Conservation (phyloP, 2,888 invertebrate genomes). For the Seira sanloemensis region DNA sequence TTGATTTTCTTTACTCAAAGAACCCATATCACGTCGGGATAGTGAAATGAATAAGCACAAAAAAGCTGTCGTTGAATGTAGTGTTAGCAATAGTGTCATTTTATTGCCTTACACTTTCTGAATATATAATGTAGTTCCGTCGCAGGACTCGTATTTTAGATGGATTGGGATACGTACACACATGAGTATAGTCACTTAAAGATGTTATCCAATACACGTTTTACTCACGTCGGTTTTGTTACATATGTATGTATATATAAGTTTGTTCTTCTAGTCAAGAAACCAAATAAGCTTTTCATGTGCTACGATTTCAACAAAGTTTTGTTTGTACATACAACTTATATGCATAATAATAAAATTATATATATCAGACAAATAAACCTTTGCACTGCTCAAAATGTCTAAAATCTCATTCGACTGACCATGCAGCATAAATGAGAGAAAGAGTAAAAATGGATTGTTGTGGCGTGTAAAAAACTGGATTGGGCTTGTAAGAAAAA, state of each 20-base stretch:
- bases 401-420: not conserved
- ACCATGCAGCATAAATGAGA: not conserved
- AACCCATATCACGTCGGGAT: not conserved
- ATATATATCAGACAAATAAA: conserved; percentile 2
- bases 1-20: not conserved
- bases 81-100: conserved; percentile 46
- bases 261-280: not conserved
- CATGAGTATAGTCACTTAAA: not conserved
- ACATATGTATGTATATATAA: too few relatives aligned
- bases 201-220: not conserved
- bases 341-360: not conserved
- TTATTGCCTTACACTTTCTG: conserved; percentile 53
- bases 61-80: conserved; percentile 22
- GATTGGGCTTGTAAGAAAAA: conserved; percentile 44
- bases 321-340: not conserved
- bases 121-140: conserved; percentile 36
- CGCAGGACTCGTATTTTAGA: not conserved
- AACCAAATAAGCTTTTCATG: not conserved
- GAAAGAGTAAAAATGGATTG: conserved; percentile 27
- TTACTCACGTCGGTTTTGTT: too few relatives aligned
- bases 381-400: not conserved
- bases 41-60: too few relatives aligned
- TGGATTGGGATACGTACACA: not conserved
- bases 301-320: not conserved
- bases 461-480: conserved; percentile 49